Percentiles rank a stretch among this genome's conserved stretches.
phyloP scores from a whole-genome alignment of 1,140 invertebrate species.

The Drosophila lini region DNA sequence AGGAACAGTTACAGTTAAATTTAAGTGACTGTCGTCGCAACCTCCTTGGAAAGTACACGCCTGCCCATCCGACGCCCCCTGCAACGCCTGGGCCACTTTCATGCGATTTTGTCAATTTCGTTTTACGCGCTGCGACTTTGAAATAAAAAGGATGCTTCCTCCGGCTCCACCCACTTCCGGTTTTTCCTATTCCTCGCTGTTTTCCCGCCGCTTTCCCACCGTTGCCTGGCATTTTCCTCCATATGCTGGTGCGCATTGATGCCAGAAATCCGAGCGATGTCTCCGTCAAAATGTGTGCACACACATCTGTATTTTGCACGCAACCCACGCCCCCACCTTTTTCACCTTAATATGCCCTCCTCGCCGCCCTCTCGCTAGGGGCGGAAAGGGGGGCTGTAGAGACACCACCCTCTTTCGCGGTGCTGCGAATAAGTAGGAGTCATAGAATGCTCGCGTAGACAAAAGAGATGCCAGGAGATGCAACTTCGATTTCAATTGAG shows the following conservation, averaged over 20 bases:
- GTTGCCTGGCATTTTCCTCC: constrained; percentile 2
- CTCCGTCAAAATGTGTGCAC: constrained; percentile 65
- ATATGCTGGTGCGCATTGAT: constrained; percentile 62
- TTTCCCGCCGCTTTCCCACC: background rate
- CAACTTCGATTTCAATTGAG: constrained; percentile 78
- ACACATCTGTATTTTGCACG: constrained; percentile 33
- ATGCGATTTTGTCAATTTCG: constrained; percentile 74
- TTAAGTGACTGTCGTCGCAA: constrained; percentile 51
- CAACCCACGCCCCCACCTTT: constrained; percentile 6
- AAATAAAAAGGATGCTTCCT: constrained; percentile 57
- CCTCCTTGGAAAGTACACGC: background rate
- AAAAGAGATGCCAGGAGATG: constrained; percentile 50
- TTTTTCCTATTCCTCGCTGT: background rate
- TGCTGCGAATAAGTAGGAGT: constrained; percentile 20
- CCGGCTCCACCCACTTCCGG: constrained; percentile 6
- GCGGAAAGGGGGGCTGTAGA: background rate
- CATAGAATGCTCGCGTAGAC: constrained; percentile 24
- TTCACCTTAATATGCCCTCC: constrained; percentile 1
- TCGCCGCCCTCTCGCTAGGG: background rate
- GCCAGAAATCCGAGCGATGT: constrained; percentile 68
- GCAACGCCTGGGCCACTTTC: constrained; percentile 53
- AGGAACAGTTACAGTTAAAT: constrained; percentile 60
- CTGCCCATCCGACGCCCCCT: background rate
- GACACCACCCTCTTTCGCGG: background rate
- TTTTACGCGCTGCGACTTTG: constrained; percentile 66